These are phyloP conservation scores for Atopsyche davidsoni DNA, from an alignment of 1,140 invertebrate species.

Conservation along the genomic window DNA sequence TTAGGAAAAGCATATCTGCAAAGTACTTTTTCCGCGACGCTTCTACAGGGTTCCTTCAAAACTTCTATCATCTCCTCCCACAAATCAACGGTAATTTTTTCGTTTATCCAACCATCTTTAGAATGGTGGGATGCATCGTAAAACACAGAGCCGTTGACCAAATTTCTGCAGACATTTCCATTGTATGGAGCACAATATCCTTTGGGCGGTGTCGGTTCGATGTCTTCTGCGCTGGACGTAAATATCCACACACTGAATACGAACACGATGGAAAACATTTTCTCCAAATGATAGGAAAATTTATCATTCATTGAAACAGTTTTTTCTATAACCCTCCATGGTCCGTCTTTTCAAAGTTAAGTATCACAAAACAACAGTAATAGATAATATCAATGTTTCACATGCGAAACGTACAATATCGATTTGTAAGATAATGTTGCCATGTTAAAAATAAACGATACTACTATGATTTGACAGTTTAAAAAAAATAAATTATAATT, in stretches of 20 bases:
- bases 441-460: too few relatives aligned
- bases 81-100: conserved; percentile 71
- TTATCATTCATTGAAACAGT: too few relatives aligned
- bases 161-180: conserved; percentile 80
- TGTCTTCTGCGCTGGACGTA: conserved; percentile 11
- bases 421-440: too few relatives aligned
- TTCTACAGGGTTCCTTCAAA: conserved; percentile 73
- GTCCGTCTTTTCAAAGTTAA: too few relatives aligned
- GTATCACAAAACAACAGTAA: too few relatives aligned
- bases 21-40: conserved; percentile 81
- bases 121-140: conserved; percentile 65
- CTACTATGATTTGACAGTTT: too few relatives aligned
- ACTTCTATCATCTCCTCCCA: conserved; percentile 80
- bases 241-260: conserved; percentile 20
- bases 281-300: too few relatives aligned
- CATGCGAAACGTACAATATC: too few relatives aligned
- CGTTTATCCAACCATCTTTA: conserved; percentile 71
- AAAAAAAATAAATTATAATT: too few relatives aligned
- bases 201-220: conserved; percentile 31
- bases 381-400: too few relatives aligned
- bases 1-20: conserved; percentile 89
- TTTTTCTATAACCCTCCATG: too few relatives aligned
- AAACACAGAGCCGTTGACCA: conserved; percentile 74
- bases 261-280: conserved; percentile 27
- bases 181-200: conserved; percentile 83